phyloP scores from a whole-genome alignment of 2,797 vertebrate genomes.

The Acanthiza pusilla region DNA sequence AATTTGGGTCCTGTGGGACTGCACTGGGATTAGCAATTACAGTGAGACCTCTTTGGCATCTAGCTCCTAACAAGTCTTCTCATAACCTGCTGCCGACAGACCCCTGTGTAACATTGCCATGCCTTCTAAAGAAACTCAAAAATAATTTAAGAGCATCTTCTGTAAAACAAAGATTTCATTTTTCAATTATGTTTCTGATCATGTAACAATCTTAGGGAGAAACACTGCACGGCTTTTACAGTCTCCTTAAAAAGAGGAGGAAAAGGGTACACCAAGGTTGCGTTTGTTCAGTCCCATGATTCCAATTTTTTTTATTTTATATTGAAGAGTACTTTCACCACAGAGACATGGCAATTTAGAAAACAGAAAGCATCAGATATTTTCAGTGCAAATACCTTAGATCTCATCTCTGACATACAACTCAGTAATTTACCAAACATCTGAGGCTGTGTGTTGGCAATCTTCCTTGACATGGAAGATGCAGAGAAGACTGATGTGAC shows the following conservation, averaged over 20 bases:
- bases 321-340: neutral
- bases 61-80: neutral
- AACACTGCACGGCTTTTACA: neutral
- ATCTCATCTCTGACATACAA: neutral
- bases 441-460: neutral
- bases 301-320: neutral
- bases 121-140: neutral
- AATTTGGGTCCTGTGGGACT: neutral
- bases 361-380: neutral
- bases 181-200: neutral
- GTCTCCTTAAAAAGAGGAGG: neutral
- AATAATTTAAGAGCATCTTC: neutral
- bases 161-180: neutral
- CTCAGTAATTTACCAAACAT: neutral
- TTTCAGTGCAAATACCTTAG: neutral
- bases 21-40: neutral
- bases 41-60: neutral
- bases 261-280: neutral
- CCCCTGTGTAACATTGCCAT: fast-evolving
- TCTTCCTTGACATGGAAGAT: neutral
- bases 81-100: neutral
- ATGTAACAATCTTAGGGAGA: neutral
- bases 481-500: neutral
- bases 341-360: neutral
- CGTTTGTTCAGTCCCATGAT: neutral